Evolutionary conservation across 1,140 invertebrate genomes (phyloP), one percentile per base, ranked within the genome.

Genomic region (Brachionus manjavacas): DNA sequence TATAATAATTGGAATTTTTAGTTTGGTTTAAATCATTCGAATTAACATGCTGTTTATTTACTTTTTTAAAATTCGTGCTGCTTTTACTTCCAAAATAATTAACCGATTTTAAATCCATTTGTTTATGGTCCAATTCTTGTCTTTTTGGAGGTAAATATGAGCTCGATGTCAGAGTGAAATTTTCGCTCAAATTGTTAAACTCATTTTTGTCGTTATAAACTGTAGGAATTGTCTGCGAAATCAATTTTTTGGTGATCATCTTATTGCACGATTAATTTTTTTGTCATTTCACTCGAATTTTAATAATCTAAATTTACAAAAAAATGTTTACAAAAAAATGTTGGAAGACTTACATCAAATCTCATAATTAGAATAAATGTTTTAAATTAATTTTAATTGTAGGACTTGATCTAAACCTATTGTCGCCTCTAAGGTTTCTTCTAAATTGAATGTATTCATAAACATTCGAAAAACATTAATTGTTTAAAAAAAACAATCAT

Each of bases 81-180:
- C 43, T 76, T 25, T 76, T 76, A 76, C 41, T 76, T 28, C 72
- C 43, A 76, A 76, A 76, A 76, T 76, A 76, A 76, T 49, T 76
- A 14, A 76, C 41, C 28, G 72, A 28, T 28, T 76, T 76, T 8
- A 76, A 46, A 49, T 76, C 72, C 25, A 35, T 25, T 41, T 31
- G 31, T 25, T 76, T 46, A 11, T 76, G 20, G 20, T 49, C 49
- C 20, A 76, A 31, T 70, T 70, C 20, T 31, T 76, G 72, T 14
- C 4, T 76, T 12, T 20, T 49, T 7, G n/a, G 4, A 16, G 68
- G 39, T n/a, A 41, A 41, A 41, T 20, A 72, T 16, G 68, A 72
- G n/a, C 39, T 41, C 16, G 68, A 72, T 11, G 68, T 72, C n/a
- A 76, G 7, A 25, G 20, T 35, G n/a, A 49, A 76, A 76, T 76